Percentiles rank a stretch among this genome's conserved stretches.
Conservation (phyloP, 2,113 vertebrate genomes). For the Stigmatopora nigra region DNA sequence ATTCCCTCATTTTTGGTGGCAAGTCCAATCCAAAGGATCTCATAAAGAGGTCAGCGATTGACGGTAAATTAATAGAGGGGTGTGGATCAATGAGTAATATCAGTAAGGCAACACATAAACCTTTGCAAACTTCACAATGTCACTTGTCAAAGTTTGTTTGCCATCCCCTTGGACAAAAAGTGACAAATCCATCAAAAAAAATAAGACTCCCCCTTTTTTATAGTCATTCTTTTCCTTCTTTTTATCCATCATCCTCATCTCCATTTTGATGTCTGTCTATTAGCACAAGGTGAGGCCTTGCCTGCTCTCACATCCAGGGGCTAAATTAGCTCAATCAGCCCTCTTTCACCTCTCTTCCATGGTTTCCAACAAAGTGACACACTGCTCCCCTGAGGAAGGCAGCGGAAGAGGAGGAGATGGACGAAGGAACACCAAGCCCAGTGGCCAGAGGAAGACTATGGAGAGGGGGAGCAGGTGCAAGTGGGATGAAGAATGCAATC, state of each 20-base stretch:
- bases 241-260: slow-evolving; percentile 47
- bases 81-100: slow-evolving; percentile 73
- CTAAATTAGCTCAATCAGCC: slow-evolving; percentile 76
- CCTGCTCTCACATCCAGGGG: slow-evolving; percentile 68
- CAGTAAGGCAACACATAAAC: slow-evolving; percentile 63
- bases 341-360: slow-evolving; percentile 66
- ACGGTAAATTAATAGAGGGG: slow-evolving; percentile 66
- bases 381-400: slow-evolving; percentile 52
- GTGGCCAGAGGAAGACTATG: slow-evolving; percentile 29
- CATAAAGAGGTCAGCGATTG: slow-evolving; percentile 60
- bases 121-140: slow-evolving; percentile 75
- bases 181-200: slow-evolving; percentile 64
- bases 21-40: slow-evolving; percentile 47
- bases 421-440: slow-evolving; percentile 3
- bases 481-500: not conserved
- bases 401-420: not conserved
- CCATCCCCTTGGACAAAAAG: slow-evolving; percentile 53
- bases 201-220: slow-evolving; percentile 61
- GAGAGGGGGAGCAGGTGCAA: slow-evolving; percentile 2
- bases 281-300: slow-evolving; percentile 69
- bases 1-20: slow-evolving; percentile 49
- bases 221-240: slow-evolving; percentile 29
- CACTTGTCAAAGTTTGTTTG: slow-evolving; percentile 68
- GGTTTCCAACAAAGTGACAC: slow-evolving; percentile 63
- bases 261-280: slow-evolving; percentile 76